Conservation (phyloP, 2,888 invertebrate genomes). For the Nasonia oneida region DNA sequence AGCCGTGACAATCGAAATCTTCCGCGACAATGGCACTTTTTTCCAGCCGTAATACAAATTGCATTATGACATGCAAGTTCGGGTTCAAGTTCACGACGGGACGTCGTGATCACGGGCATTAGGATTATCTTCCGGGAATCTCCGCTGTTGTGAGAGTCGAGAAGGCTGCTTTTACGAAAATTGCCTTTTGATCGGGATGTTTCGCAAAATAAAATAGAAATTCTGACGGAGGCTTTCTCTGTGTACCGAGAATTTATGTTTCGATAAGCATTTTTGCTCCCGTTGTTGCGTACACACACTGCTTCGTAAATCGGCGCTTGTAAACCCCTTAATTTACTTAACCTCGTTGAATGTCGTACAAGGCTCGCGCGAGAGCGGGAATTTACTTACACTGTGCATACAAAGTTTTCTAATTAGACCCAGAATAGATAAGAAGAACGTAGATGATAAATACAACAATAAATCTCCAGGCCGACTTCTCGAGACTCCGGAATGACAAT, state of each 20-base stretch:
- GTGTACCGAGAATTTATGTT: background rate
- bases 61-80: background rate
- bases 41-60: background rate
- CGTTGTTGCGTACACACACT: background rate
- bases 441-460: background rate
- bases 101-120: background rate
- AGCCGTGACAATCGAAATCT: slow-evolving; percentile 37
- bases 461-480: background rate
- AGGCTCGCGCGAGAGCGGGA: background rate
- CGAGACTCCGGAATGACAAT: background rate
- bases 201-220: background rate
- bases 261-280: background rate
- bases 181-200: background rate
- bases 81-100: background rate
- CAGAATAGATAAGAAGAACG: background rate
- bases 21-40: slow-evolving; percentile 30
- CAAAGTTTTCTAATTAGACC: background rate
- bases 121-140: background rate
- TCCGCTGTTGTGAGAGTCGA: background rate
- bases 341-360: slow-evolving; percentile 31
- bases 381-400: background rate
- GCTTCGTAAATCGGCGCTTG: background rate
- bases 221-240: background rate
- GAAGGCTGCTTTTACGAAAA: background rate
- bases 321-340: slow-evolving; percentile 22